These are phyloP conservation scores for Zaprionus kolodkinae DNA, from an alignment of 1,140 invertebrate species.

Conservation along the genomic window DNA sequence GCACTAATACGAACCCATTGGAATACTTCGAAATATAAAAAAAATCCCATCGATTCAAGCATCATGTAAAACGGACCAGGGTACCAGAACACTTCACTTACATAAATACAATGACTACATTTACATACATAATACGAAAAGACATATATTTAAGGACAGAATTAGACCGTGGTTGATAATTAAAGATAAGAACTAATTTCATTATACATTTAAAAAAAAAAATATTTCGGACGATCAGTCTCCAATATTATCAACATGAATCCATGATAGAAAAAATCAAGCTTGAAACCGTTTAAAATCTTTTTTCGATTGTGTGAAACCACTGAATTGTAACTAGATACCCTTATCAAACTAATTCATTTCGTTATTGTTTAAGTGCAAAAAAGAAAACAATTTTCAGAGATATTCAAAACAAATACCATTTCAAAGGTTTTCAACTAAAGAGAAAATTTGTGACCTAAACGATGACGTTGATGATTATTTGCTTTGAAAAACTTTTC, in stretches of 20 bases:
- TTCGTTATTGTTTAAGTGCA: constrained; percentile 7
- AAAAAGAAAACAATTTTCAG: background rate
- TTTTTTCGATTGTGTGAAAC: constrained; percentile 48
- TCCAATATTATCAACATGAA: background rate
- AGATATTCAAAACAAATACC: constrained; percentile 4
- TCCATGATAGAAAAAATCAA: background rate
- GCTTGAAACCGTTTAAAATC: constrained; percentile 74
- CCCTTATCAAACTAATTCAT: background rate
- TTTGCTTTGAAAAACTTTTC: background rate
- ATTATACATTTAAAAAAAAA: background rate
- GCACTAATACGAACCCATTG: background rate
- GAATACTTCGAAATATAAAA: background rate
- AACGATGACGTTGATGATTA: too few species aligned
- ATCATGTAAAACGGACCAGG: constrained; percentile 62
- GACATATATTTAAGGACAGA: constrained; percentile 39
- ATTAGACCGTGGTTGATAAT: constrained; percentile 12
- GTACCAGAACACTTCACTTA: constrained; percentile 52
- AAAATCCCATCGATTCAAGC: background rate
- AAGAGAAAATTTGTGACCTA: constrained; percentile 6
- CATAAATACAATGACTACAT: constrained; percentile 38
- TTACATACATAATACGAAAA: constrained; percentile 38
- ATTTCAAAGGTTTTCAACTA: constrained; percentile 18
- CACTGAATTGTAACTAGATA: background rate
- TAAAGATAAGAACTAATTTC: constrained; percentile 9
- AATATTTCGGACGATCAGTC: background rate